Evolutionary conservation across 1,140 invertebrate species (phyloP), one percentile per base, ranked within the genome.

Genomic region (Magallana angulata): DNA sequence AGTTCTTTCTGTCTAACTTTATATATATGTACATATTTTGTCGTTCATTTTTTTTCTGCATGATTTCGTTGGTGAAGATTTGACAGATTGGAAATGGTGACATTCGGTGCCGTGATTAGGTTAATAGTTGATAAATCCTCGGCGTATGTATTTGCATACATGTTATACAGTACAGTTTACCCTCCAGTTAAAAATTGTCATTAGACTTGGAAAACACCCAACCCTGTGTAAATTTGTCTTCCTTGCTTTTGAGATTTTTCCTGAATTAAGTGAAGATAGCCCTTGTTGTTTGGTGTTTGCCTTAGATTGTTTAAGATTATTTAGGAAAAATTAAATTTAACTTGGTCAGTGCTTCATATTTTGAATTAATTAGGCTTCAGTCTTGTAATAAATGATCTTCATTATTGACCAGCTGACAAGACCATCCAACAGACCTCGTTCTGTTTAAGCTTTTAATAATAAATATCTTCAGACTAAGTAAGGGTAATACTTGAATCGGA

Each of bases 141-240:
- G 24, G 1, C 30, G 68, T 76, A 30, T 76, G 24, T 76, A 76
- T 76, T 76, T 76, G 68, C 68, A 76, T 76, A 76, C 68, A 76
- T 30, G 24, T 76, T 76, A 36, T 36, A 30, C 68, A 76, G 68
- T 76, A 30, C 24, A 76, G 7, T 76, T 76, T 30, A 76, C 68
- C 18, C 68, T 76, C 68, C 24, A 76, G 68, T 76, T 18, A 76
- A 76, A 76, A 76, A 30, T 30, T 36, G 24, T 76, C 68, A 12
- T 24, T 76, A 30, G 24, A 76, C 68, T 76, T 36, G 68, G 68
- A 76, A 76, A 76, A 76, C 18, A 76, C 18, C 68, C 68, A 76
- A 76, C 24, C 11, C 24, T 76, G 68, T 11, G 18, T 76, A 36
- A 76, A 76, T 76, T 12, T 76, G 68, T 76, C 24, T 18, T 36